These are phyloP conservation scores for Eremobia ochroleuca DNA, from an alignment of 2,888 invertebrate species.

Conservation along the genomic window DNA sequence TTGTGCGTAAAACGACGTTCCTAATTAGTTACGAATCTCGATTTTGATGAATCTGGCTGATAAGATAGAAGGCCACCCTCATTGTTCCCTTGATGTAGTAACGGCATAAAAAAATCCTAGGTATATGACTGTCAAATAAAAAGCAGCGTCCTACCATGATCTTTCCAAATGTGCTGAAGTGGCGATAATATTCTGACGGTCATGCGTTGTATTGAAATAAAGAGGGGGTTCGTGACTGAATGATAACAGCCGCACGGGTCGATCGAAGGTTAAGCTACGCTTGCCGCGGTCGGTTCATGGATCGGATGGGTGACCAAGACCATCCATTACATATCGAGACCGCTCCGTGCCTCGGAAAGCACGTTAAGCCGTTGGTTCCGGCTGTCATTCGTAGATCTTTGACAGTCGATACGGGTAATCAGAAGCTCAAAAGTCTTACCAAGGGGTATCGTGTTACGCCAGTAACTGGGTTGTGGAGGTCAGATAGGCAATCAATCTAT, in stretches of 20 bases:
- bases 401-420: neutral
- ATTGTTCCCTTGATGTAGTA: neutral
- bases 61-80: neutral
- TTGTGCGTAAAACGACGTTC: neutral
- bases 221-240: neutral
- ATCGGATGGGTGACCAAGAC: neutral
- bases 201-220: neutral
- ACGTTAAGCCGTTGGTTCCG: too few relatives aligned
- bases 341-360: too few relatives aligned
- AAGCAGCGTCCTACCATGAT: neutral
- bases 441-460: neutral
- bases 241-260: too few relatives aligned
- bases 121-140: neutral
- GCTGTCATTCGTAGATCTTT: too few relatives aligned
- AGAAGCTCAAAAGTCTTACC: neutral
- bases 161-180: neutral
- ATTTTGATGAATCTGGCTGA: neutral
- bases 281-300: too few relatives aligned
- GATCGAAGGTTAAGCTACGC: too few relatives aligned
- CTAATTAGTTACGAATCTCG: neutral
- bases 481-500: neutral
- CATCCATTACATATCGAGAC: neutral
- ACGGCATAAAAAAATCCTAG: neutral
- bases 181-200: neutral
- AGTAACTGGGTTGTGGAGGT: neutral